phyloP scores from a whole-genome alignment of 2,113 vertebrate genomes.

The Clarias gariepinus region DNA sequence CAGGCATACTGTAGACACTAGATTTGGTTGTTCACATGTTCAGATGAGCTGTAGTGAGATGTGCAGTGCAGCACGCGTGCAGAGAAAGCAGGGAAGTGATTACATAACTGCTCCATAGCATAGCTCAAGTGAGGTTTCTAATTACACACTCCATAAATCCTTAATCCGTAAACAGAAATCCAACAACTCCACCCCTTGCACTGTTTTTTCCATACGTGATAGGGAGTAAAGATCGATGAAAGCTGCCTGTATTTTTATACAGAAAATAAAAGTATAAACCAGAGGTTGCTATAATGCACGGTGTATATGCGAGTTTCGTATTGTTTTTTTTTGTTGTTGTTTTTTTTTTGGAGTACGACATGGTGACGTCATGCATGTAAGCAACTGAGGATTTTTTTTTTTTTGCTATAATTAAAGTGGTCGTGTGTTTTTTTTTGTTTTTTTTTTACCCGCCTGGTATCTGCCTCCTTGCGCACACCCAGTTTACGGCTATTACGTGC shows the following conservation, averaged over 20 bases:
- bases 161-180: slow-evolving; percentile 15
- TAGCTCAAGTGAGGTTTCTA: slow-evolving; percentile 13
- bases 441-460: neutral
- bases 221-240: neutral
- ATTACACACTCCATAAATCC: slow-evolving; percentile 26
- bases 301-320: neutral
- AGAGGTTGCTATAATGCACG: neutral
- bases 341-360: too few species aligned
- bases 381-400: neutral
- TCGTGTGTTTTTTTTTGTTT: neutral
- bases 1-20: neutral
- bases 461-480: neutral
- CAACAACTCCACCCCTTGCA: slow-evolving; percentile 14
- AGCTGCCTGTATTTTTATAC: neutral
- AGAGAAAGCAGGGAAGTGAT: slow-evolving; percentile 6
- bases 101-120: slow-evolving; percentile 21
- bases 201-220: too few species aligned
- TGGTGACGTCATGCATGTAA: neutral
- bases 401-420: neutral
- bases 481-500: neutral
- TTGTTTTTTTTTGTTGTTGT: too few species aligned
- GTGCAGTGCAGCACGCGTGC: neutral
- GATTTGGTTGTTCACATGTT: neutral
- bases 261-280: too few species aligned
- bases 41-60: neutral